phyloP scores from a whole-genome alignment of 2,113 vertebrate genomes.

The Grammomys surdaster region DNA sequence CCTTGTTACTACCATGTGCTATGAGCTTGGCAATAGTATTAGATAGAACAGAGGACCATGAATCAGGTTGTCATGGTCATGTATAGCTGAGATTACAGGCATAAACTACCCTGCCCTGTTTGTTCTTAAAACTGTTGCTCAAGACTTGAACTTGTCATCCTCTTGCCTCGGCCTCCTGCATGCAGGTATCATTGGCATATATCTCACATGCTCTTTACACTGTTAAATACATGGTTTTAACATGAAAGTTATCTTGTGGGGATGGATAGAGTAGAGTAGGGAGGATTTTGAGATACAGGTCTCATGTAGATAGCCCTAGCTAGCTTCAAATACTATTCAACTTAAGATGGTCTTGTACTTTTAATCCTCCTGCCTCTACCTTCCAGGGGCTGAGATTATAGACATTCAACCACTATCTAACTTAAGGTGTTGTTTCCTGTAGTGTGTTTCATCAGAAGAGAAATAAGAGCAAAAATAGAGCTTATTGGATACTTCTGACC shows the following conservation, averaged over 20 bases:
- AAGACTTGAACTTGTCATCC: neutral
- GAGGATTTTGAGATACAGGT: neutral
- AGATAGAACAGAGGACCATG: neutral
- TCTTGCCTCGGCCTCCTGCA: neutral
- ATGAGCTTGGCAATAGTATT: neutral
- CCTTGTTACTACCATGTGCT: neutral
- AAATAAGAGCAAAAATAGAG: neutral
- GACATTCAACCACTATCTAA: neutral
- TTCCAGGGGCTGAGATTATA: neutral
- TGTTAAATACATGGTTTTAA: neutral
- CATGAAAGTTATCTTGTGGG: neutral
- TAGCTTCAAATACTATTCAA: neutral
- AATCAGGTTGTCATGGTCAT: neutral
- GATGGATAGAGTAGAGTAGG: neutral
- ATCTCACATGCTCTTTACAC: neutral
- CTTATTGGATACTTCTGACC: neutral
- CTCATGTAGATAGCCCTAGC: neutral
- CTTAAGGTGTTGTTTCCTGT: neutral
- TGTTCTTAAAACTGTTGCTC: neutral
- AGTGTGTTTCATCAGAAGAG: neutral
- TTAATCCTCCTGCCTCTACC: neutral
- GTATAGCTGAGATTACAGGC: neutral
- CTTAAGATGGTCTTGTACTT: neutral
- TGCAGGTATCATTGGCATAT: neutral
- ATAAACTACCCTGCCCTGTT: neutral